Evolutionary conservation across 2,888 invertebrate genomes (phyloP).

Genomic region (Brachyopa scutellaris): DNA sequence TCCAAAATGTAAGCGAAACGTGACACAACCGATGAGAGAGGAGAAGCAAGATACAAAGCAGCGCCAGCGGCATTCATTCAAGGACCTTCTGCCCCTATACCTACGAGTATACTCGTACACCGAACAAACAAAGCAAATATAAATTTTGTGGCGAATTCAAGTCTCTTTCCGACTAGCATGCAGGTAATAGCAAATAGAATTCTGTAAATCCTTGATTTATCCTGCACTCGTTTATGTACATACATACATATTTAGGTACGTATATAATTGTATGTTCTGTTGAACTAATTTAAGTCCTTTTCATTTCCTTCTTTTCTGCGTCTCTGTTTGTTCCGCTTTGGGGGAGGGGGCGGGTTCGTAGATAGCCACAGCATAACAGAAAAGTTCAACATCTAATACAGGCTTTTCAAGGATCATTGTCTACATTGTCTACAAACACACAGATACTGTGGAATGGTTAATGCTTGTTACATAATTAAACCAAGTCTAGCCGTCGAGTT

Average conservation of each 20-base stretch:
- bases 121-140: too few relatives aligned
- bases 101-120: too few relatives aligned
- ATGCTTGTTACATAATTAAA: slow-evolving; percentile 50
- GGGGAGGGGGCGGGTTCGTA: not conserved
- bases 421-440: too few relatives aligned
- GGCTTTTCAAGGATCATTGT: not conserved
- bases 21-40: too few relatives aligned
- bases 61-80: too few relatives aligned
- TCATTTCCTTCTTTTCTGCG: not conserved
- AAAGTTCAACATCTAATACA: not conserved
- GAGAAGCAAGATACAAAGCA: too few relatives aligned
- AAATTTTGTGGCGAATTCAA: not conserved
- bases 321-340: not conserved
- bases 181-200: slow-evolving; percentile 32
- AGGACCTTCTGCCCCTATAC: too few relatives aligned
- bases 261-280: not conserved
- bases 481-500: slow-evolving; percentile 31
- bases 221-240: slow-evolving; percentile 7
- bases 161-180: slow-evolving; percentile 5
- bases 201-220: slow-evolving; percentile 31
- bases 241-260: not conserved
- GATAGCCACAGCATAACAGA: not conserved
- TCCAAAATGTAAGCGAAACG: too few relatives aligned
- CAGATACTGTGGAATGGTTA: slow-evolving; percentile 10
- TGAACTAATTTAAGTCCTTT: slow-evolving; percentile 48